phyloP scores from a whole-genome alignment of 2,797 vertebrate species.

The Buphagus erythrorhynchus region DNA sequence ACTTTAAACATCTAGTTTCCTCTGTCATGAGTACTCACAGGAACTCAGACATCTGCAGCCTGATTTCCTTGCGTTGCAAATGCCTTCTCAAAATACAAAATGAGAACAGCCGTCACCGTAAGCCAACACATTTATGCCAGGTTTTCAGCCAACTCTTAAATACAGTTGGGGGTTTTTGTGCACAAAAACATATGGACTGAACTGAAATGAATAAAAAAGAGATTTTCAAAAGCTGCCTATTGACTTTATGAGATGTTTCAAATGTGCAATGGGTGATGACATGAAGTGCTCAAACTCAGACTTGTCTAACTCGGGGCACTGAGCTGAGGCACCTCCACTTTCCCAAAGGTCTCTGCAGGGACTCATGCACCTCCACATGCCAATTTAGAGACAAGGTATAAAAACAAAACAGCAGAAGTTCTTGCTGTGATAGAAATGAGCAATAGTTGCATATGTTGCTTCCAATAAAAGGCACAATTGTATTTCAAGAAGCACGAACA shows the following conservation, averaged over 20 bases:
- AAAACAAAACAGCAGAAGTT: not conserved
- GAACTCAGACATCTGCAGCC: not conserved
- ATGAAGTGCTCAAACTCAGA: not conserved
- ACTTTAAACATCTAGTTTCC: not conserved
- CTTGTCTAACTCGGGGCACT: accelerated
- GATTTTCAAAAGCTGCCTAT: not conserved
- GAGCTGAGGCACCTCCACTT: not conserved
- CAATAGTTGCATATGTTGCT: not conserved
- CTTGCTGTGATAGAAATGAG: not conserved
- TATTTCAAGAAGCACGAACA: not conserved
- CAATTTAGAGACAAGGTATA: not conserved
- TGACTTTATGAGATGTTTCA: not conserved
- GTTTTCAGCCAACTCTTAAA: not conserved
- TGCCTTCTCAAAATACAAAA: not conserved
- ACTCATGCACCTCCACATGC: not conserved
- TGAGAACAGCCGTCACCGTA: not conserved
- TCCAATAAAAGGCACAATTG: not conserved
- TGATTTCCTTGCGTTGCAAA: not conserved
- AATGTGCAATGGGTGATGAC: accelerated
- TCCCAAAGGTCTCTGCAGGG: not conserved
- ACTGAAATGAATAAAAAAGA: not conserved
- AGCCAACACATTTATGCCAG: not conserved
- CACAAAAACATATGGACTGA: not conserved
- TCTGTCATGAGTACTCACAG: not conserved
- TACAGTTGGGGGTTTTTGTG: accelerated